These are phyloP conservation scores for Ammospiza nelsoni DNA, from an alignment of 2,113 vertebrate species.

Conservation along the genomic window DNA sequence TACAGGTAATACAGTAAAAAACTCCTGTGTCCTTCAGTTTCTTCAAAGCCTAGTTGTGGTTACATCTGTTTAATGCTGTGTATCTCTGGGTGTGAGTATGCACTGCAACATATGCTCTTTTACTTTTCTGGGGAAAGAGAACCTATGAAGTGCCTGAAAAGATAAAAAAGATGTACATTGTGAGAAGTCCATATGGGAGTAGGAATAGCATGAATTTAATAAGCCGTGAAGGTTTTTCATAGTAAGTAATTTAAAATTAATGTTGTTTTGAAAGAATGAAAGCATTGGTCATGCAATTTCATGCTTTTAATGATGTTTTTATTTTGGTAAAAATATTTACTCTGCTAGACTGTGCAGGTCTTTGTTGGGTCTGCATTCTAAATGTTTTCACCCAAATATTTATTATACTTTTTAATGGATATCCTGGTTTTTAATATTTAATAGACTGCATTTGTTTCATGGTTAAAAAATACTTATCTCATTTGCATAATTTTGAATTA, in stretches of 20 bases:
- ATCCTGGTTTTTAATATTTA: neutral
- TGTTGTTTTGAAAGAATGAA: neutral
- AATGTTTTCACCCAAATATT: neutral
- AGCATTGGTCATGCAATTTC: neutral
- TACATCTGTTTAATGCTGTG: neutral
- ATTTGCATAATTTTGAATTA: slow-evolving; percentile 44
- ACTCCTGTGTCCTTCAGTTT: neutral
- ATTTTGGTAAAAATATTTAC: neutral
- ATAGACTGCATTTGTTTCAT: neutral
- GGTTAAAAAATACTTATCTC: slow-evolving; percentile 8
- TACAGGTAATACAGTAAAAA: neutral
- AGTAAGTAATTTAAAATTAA: slow-evolving; percentile 15
- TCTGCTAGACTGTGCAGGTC: neutral
- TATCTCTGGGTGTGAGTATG: neutral
- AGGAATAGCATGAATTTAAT: neutral
- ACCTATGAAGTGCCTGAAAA: neutral
- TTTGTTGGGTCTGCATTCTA: neutral
- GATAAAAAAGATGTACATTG: neutral
- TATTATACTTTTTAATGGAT: neutral
- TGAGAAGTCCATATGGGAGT: neutral
- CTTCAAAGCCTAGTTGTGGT: neutral
- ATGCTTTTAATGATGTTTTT: neutral
- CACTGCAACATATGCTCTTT: neutral
- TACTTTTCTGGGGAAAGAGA: neutral
- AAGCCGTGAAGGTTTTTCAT: slow-evolving; percentile 9